These are phyloP conservation scores for Pelodytes ibericus DNA, from an alignment of 2,797 vertebrate genomes.

Conservation along the genomic window DNA sequence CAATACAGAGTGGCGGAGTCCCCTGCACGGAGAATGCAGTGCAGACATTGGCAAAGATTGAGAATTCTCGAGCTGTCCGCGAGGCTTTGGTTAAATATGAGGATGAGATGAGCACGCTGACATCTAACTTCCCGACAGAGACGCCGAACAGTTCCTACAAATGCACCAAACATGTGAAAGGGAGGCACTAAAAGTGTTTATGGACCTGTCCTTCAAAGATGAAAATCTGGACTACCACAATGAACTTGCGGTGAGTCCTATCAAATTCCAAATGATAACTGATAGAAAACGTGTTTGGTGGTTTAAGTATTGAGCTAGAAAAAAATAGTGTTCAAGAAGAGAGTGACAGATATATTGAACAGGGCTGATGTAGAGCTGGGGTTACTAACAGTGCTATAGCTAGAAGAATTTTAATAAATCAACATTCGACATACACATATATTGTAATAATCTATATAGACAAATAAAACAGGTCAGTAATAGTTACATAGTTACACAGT, in stretches of 20 bases:
- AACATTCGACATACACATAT: too few relatives aligned
- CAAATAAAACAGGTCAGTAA: too few relatives aligned
- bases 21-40: constrained; percentile 34
- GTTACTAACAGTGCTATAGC: too few relatives aligned
- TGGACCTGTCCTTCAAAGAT: constrained; percentile 4
- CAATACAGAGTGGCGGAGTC: neutral
- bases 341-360: too few relatives aligned
- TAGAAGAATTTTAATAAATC: too few relatives aligned
- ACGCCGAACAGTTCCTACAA: constrained; percentile 5
- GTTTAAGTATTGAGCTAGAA: too few relatives aligned
- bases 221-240: constrained; percentile 2
- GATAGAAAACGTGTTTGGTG: too few relatives aligned
- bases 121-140: neutral
- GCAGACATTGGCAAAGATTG: constrained; percentile 7
- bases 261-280: too few relatives aligned
- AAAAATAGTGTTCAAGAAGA: too few relatives aligned
- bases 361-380: too few relatives aligned
- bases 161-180: neutral
- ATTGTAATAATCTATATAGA: too few relatives aligned
- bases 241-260: neutral
- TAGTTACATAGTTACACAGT: too few relatives aligned
- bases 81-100: constrained; percentile 15
- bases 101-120: neutral
- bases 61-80: constrained; percentile 11
- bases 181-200: constrained; percentile 3